A percentile compares a stretch with the other conserved stretches of the same genome.
These are phyloP conservation scores for Gouania willdenowi DNA, from an alignment of 2,797 vertebrate genomes.

Conservation along the genomic window DNA sequence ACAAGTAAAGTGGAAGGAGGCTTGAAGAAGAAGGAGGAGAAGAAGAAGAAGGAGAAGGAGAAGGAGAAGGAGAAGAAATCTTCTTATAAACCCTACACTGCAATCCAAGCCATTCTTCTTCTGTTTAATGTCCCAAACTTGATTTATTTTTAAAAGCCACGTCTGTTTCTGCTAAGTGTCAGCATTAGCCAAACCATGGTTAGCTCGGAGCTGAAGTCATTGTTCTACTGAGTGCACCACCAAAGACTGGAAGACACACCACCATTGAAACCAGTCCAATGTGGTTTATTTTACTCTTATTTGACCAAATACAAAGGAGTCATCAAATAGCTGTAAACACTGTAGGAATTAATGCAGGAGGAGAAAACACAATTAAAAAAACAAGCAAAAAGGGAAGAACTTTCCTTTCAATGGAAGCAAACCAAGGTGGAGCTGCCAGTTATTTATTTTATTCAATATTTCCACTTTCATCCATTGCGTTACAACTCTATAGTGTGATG, in stretches of 20 bases:
- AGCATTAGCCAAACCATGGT: slow-evolving; percentile 50
- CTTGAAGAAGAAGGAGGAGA: background rate
- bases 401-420: no score
- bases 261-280: no score
- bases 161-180: slow-evolving; percentile 63
- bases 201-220: slow-evolving; percentile 46
- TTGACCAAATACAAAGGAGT: no score
- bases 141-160: slow-evolving; percentile 64
- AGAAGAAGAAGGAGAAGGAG: background rate
- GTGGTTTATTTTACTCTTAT: no score
- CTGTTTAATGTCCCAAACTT: slow-evolving; percentile 44
- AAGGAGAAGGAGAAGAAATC: background rate
- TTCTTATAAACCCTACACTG: slow-evolving; percentile 31
- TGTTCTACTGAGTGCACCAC: slow-evolving; percentile 43
- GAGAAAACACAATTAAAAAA: no score
- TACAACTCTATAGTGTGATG: no score
- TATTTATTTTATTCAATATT: no score
- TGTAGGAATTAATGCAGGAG: no score
- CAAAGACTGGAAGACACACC: slow-evolving; percentile 11
- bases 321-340: no score
- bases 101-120: slow-evolving; percentile 34
- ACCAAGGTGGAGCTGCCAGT: no score
- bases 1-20: slow-evolving; percentile 12
- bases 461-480: no score
- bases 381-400: no score